These are phyloP conservation scores for Schizothorax lantsangensis DNA, from an alignment of 2,797 vertebrate genomes.

Conservation along the genomic window DNA sequence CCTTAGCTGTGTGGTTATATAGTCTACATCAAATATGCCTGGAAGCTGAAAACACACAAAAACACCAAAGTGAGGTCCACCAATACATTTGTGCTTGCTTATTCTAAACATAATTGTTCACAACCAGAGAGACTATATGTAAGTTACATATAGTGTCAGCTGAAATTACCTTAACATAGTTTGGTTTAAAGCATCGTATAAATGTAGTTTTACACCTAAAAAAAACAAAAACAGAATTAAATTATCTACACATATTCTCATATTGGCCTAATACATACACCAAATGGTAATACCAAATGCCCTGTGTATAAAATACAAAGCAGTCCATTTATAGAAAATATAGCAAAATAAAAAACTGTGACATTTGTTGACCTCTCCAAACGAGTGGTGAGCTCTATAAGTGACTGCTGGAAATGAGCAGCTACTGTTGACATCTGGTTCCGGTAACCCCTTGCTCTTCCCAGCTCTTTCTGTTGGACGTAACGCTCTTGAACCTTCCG, in stretches of 20 bases:
- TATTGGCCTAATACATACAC: background rate
- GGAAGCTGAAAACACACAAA: conserved; percentile 75
- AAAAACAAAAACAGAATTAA: background rate
- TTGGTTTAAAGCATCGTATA: conserved; percentile 90
- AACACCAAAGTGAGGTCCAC: background rate
- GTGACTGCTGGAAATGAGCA: conserved; percentile 85
- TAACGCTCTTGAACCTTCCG: conserved; percentile 77
- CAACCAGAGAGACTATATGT: background rate
- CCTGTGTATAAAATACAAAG: background rate
- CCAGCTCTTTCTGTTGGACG: conserved; percentile 73
- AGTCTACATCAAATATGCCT: conserved; percentile 86
- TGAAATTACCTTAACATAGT: conserved; percentile 85
- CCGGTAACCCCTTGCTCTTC: conserved; percentile 73
- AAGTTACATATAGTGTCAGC: background rate
- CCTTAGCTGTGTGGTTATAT: conserved; percentile 83
- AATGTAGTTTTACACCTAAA: conserved; percentile 85
- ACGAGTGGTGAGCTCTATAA: conserved; percentile 83
- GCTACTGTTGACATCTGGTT: conserved; percentile 79
- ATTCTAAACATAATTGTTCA: background rate
- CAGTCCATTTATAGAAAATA: conserved; percentile 14
- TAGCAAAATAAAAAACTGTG: background rate
- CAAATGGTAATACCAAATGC: background rate
- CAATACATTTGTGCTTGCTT: background rate
- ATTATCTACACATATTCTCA: no score
- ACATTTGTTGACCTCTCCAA: conserved; percentile 81